These are phyloP conservation scores for Dendrocincla fuliginosa DNA, from an alignment of 2,797 vertebrate genomes.

Conservation along the genomic window DNA sequence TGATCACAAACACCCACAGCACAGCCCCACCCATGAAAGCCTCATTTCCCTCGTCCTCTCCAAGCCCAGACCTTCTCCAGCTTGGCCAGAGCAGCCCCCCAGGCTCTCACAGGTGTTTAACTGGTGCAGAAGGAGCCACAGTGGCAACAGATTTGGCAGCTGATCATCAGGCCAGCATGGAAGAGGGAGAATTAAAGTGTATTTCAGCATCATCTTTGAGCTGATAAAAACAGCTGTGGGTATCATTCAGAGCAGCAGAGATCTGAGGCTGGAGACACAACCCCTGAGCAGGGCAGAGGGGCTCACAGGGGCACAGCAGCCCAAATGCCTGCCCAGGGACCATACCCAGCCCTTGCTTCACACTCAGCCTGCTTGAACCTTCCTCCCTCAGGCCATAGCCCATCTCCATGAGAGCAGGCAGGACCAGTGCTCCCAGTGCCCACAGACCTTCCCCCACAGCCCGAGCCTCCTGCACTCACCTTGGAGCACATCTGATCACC, in stretches of 20 bases:
- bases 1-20: neutral
- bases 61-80: neutral
- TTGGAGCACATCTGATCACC: no score
- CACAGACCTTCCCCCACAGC: rapidly evolving
- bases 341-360: neutral
- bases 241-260: neutral
- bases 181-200: neutral
- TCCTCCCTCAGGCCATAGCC: no score
- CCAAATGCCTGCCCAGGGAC: neutral
- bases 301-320: neutral
- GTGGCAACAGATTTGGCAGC: neutral
- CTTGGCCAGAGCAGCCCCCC: neutral
- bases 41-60: neutral
- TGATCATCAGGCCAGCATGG: neutral
- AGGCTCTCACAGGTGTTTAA: rapidly evolving
- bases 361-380: neutral
- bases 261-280: neutral
- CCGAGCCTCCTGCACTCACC: rapidly evolving
- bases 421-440: neutral
- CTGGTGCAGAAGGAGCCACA: neutral
- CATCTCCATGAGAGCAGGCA: rapidly evolving
- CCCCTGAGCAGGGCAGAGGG: neutral
- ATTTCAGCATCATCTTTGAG: neutral
- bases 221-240: neutral
- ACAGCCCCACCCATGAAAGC: neutral